Evolutionary conservation across 2,113 vertebrate species (phyloP).

Genomic region (Xiphorhynchus elegans): DNA sequence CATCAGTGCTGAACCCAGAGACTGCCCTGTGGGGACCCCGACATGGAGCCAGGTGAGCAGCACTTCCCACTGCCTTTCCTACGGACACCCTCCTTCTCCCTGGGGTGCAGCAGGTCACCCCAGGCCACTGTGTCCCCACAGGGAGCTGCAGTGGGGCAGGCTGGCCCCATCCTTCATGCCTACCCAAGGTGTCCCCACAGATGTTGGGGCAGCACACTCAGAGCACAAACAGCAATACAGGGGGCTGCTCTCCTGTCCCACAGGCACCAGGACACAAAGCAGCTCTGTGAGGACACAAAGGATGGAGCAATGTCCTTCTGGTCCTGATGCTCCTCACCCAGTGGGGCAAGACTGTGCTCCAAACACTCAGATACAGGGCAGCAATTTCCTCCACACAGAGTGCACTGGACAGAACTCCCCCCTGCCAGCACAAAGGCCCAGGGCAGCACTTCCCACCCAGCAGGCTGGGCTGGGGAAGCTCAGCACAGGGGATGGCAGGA

Average conservation of each 20-base stretch:
- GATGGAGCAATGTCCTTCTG: neutral
- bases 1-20: neutral
- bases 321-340: neutral
- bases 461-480: fast-evolving
- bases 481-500: neutral
- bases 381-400: neutral
- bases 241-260: neutral
- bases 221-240: neutral
- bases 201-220: neutral
- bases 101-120: neutral
- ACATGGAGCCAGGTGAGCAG: fast-evolving
- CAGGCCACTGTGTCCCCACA: fast-evolving
- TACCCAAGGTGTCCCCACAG: neutral
- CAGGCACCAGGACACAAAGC: neutral
- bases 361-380: neutral
- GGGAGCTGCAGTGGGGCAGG: neutral
- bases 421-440: fast-evolving
- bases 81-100: fast-evolving
- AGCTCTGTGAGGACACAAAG: neutral
- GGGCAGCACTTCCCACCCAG: neutral
- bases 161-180: neutral
- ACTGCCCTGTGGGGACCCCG: neutral
- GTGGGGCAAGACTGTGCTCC: fast-evolving
- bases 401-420: neutral
- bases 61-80: neutral